Percentiles rank a stretch among this genome's conserved stretches.
These are phyloP conservation scores for Ceyx margarethae DNA, from an alignment of 2,113 vertebrate species.

Conservation along the genomic window DNA sequence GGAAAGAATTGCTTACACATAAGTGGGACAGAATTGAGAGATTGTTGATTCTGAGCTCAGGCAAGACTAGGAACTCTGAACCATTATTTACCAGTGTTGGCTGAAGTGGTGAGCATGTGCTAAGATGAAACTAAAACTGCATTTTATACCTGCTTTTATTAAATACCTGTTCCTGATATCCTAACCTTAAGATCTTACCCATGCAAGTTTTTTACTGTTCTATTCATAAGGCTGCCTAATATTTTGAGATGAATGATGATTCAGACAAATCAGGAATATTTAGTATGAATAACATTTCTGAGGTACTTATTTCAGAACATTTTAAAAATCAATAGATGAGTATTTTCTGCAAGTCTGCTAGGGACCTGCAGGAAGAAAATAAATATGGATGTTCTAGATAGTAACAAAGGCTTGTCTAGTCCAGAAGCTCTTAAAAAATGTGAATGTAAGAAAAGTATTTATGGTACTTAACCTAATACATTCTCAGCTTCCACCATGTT, in stretches of 20 bases:
- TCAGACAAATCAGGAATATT: neutral
- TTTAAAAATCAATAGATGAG: neutral
- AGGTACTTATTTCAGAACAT: neutral
- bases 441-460: neutral
- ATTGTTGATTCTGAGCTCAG: neutral
- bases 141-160: neutral
- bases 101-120: neutral
- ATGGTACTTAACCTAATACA: neutral
- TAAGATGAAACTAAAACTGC: neutral
- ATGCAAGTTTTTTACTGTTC: neutral
- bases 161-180: neutral
- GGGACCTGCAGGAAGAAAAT: neutral
- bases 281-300: neutral
- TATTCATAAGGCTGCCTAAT: neutral
- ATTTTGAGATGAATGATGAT: neutral
- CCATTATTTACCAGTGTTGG: neutral
- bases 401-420: neutral
- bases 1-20: neutral
- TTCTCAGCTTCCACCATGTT: neutral
- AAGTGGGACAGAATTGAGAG: neutral
- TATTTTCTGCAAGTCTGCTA: neutral
- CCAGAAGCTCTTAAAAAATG: neutral
- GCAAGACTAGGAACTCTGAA: neutral
- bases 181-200: neutral
- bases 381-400: neutral